phyloP scores from a whole-genome alignment of 2,888 invertebrate species.

The Mythimna ferrago region DNA sequence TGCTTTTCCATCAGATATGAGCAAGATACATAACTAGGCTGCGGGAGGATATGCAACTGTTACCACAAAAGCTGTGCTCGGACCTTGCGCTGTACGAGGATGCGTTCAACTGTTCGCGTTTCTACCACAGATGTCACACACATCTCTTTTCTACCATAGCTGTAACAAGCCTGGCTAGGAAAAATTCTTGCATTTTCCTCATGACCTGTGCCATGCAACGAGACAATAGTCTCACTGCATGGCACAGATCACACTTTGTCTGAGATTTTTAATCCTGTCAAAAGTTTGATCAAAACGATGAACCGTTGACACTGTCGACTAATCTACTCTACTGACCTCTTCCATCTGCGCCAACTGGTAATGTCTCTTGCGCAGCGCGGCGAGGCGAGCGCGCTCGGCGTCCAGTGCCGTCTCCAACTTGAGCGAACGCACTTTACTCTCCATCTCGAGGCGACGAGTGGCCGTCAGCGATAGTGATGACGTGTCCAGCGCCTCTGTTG shows the following conservation, averaged over 20 bases:
- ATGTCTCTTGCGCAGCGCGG: constrained; percentile 97
- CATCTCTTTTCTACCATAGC: no score
- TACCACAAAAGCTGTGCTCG: no score
- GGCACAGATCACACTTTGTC: not conserved
- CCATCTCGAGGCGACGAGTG: constrained; percentile 99
- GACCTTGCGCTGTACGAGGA: no score
- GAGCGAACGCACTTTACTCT: constrained; percentile 98
- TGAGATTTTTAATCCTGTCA: not conserved
- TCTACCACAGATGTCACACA: not conserved
- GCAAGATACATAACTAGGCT: not conserved
- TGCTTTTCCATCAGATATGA: not conserved
- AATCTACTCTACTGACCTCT: constrained; percentile 75
- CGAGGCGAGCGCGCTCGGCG: constrained; percentile 95
- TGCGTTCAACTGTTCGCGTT: not conserved
- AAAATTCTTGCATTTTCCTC: not conserved
- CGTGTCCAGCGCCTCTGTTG: constrained; percentile 96
- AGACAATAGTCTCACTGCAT: not conserved
- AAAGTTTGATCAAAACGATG: not conserved
- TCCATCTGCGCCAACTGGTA: constrained; percentile 95
- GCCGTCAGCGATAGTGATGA: constrained; percentile 97
- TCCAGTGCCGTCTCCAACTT: constrained; percentile 98
- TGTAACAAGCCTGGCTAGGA: not conserved
- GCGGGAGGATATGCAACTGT: not conserved
- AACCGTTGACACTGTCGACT: not conserved
- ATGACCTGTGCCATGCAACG: no score